Percentiles rank a stretch among this genome's conserved stretches.
These are phyloP conservation scores for Centropristis striata DNA, from an alignment of 2,113 vertebrate species.

Conservation along the genomic window DNA sequence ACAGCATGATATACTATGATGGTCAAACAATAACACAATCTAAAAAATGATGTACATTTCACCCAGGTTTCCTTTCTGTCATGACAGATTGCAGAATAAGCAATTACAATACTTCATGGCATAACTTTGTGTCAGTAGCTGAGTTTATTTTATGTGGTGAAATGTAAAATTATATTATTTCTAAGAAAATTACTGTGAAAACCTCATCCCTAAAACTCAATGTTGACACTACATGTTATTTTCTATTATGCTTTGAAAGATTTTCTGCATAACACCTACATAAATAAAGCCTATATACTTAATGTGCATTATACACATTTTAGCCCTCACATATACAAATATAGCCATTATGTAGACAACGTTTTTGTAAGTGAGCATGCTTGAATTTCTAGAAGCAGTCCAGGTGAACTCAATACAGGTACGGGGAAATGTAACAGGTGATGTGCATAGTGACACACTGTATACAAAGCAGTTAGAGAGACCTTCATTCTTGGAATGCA, in stretches of 20 bases:
- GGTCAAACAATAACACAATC: slow-evolving; percentile 77
- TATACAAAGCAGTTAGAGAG: slow-evolving; percentile 9
- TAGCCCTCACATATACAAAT: background rate
- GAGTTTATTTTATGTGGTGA: background rate
- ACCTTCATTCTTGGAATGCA: background rate
- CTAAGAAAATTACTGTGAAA: slow-evolving; percentile 4
- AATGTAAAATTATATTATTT: slow-evolving; percentile 7
- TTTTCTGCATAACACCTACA: background rate
- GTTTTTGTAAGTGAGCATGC: background rate
- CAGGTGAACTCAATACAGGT: background rate
- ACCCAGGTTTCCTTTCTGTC: slow-evolving; percentile 62
- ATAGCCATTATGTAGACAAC: background rate
- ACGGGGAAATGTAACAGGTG: slow-evolving; percentile 14
- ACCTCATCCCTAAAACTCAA: slow-evolving; percentile 1
- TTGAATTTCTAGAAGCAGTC: background rate
- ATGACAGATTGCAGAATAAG: slow-evolving; percentile 39
- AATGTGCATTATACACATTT: background rate
- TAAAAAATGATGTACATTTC: slow-evolving; percentile 70
- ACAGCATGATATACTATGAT: slow-evolving; percentile 50
- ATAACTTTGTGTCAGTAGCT: slow-evolving; percentile 10
- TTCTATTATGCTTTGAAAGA: background rate
- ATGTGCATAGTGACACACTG: slow-evolving; percentile 3
- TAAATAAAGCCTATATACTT: background rate
- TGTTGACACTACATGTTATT: background rate
- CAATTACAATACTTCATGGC: slow-evolving; percentile 16